Base-by-base conservation (phyloP, 1,140 invertebrate genomes). In the Nephotettix cincticeps region DNA sequence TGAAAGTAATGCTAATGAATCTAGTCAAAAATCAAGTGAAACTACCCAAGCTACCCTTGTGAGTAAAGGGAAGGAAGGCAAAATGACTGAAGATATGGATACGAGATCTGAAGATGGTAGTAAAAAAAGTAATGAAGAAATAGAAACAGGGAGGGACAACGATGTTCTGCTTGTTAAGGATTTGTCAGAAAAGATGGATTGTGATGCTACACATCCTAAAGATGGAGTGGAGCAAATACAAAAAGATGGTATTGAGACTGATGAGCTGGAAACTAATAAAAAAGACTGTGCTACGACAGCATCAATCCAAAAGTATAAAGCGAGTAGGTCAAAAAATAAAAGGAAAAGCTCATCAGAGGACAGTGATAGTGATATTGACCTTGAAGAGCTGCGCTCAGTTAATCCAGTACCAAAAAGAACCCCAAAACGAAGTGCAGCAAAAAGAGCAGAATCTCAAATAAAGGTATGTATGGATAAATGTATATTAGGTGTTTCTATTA, bases 341-440 rank as follows among this genome's bases (percentile, higher is more conserved):
- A 36, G 19, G 2, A 45, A 72, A 65, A 63, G 13, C 3, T 27
- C 27, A 9, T 61, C 56, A 61, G 56, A 61, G 9, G 13, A 14
- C 74, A 68, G 69, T 77, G 29, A 45, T 43, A 45, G 63, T 76
- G 56, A 81, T 23, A 78, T 79, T 4, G 75, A 70, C 47, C 72
- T 66, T 43, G 77, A 77, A 14, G 56, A 77, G 14, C 76, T 79
- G 40, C 64, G 79, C 23, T 77, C 74, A 4, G 79, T 80, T 11
- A 80, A 78, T 74, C 70, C 29, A 23, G 76, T 76, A 61, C 78
- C 27, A 28, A 61, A 14, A 51, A 23, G 29, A 45, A 68, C 71
- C 27, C 77, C 78, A 27, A 71, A 77, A 61, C 54, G 77, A 71
- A 72, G 71, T 68, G 79, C 78, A 58, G 79, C 78, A n/a, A 74